Evolutionary conservation across 2,113 vertebrate species (phyloP).

Genomic region (Hypomesus transpacificus): DNA sequence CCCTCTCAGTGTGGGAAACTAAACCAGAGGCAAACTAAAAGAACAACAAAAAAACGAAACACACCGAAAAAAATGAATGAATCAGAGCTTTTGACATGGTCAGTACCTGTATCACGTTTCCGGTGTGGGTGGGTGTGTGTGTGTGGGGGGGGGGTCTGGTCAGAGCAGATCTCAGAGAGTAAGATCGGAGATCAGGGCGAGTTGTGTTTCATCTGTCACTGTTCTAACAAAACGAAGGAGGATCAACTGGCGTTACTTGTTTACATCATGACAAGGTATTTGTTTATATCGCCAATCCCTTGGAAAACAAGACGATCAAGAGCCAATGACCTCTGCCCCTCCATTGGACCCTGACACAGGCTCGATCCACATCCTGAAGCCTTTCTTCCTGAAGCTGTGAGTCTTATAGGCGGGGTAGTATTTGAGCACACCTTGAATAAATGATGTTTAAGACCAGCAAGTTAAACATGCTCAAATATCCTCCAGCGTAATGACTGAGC

Average conservation of each 20-base stretch:
- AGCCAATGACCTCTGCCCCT: background rate
- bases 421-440: slow-evolving; percentile 71
- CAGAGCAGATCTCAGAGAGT: background rate
- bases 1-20: slow-evolving; percentile 42
- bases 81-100: slow-evolving; percentile 24
- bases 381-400: slow-evolving; percentile 52
- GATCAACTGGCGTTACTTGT: no score
- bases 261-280: no score
- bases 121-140: background rate
- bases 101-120: background rate
- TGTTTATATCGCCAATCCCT: background rate
- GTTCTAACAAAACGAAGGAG: no score
- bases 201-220: no score
- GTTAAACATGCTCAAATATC: background rate
- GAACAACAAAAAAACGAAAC: slow-evolving; percentile 36
- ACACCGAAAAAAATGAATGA: no score
- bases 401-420: slow-evolving; percentile 61
- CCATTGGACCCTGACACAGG: slow-evolving; percentile 27
- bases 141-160: background rate
- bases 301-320: slow-evolving; percentile 13
- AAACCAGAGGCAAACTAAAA: slow-evolving; percentile 27
- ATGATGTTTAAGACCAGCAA: slow-evolving; percentile 25
- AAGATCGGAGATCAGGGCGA: no score
- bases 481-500: slow-evolving; percentile 12
- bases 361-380: slow-evolving; percentile 43